These are phyloP conservation scores for Archivesica marissinica DNA, from an alignment of 1,140 invertebrate species.

Conservation along the genomic window DNA sequence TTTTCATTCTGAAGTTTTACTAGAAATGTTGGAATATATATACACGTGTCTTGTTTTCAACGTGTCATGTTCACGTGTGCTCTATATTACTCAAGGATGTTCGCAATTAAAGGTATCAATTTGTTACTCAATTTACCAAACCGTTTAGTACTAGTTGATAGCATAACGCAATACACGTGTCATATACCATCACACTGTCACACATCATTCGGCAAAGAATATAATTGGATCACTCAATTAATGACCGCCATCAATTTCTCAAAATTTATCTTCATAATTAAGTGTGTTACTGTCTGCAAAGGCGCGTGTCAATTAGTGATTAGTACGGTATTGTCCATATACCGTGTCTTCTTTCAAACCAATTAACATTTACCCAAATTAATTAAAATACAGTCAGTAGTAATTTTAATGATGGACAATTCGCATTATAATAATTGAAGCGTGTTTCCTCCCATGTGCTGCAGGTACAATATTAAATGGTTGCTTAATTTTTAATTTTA, in stretches of 20 bases:
- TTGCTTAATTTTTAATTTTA: no score
- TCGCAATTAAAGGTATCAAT: background rate
- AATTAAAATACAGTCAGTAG: no score
- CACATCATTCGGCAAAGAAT: no score
- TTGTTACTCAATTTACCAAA: constrained; percentile 7
- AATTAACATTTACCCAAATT: no score
- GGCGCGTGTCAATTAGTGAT: background rate
- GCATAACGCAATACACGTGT: background rate
- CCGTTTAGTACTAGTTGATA: background rate
- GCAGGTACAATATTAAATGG: no score
- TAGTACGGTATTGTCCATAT: background rate
- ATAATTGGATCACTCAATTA: background rate
- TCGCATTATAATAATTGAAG: no score
- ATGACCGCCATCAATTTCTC: background rate
- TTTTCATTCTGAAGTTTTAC: background rate
- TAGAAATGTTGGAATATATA: background rate
- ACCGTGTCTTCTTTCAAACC: constrained; percentile 1
- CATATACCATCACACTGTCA: no score
- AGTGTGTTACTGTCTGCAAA: background rate
- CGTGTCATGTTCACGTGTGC: background rate
- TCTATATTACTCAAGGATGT: constrained; percentile 12
- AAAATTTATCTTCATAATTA: background rate
- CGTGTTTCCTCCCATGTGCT: no score
- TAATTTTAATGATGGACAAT: no score
- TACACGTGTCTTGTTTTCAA: background rate